Evolutionary conservation across 37 sponge, comb jelly and placozoan genomes (phyloP).

Genomic region (Crambe crambe): DNA sequence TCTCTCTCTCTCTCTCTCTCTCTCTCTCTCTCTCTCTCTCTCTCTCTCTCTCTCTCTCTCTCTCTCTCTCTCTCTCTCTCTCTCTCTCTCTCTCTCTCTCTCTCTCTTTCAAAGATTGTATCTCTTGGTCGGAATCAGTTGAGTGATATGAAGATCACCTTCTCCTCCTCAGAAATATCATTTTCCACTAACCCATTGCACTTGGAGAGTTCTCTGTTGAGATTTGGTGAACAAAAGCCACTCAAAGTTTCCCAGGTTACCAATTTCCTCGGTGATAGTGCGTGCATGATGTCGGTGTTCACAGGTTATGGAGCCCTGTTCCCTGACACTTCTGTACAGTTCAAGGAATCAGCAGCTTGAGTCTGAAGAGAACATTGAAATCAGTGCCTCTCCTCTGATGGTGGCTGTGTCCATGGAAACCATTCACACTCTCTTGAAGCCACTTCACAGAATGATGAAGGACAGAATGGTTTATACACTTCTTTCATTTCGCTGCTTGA

Average conservation of each 20-base stretch:
- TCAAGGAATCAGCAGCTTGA: not conserved
- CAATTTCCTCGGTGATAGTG: not conserved
- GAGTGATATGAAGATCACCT: not conserved
- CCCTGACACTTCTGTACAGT: not conserved
- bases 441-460: not conserved
- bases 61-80: too few species aligned
- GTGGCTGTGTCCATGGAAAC: not conserved
- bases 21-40: too few species aligned
- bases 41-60: too few species aligned
- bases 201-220: not conserved
- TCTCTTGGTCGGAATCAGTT: not conserved
- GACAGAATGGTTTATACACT: not conserved
- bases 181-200: not conserved
- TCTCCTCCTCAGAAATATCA: not conserved
- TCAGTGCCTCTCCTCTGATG: not conserved
- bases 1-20: too few species aligned
- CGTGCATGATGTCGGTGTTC: not conserved
- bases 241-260: not conserved
- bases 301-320: slow-evolving; percentile 2
- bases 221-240: not conserved
- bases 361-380: not conserved
- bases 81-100: too few species aligned
- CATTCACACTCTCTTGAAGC: not conserved
- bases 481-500: not conserved
- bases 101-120: too few species aligned